Percentiles rank a stretch among this genome's conserved stretches.
phyloP scores from a whole-genome alignment of 2,113 vertebrate species.

The Platanista minor region DNA sequence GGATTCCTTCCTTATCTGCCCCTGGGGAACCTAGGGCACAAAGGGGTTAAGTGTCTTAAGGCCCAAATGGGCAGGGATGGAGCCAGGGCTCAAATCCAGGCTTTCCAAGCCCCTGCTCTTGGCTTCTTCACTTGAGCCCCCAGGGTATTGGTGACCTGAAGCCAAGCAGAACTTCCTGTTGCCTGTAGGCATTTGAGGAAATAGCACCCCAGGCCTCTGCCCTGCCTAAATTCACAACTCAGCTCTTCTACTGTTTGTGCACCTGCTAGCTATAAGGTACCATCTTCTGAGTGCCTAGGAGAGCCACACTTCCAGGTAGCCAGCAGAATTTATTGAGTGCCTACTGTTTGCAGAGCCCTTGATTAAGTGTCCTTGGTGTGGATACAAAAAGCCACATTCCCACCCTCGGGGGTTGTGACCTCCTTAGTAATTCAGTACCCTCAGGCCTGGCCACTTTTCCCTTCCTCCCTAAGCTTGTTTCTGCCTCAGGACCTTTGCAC shows the following conservation, averaged over 20 bases:
- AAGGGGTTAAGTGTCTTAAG: background rate
- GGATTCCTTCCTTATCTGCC: background rate
- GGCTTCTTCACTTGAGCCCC: background rate
- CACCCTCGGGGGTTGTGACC: background rate
- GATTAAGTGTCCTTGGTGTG: background rate
- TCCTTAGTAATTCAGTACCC: accelerated
- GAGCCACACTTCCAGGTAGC: background rate
- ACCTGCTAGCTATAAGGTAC: background rate
- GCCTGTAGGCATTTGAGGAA: background rate
- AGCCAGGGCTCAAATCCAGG: background rate
- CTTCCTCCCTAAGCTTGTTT: background rate
- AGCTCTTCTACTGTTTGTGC: background rate
- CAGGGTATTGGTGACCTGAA: background rate
- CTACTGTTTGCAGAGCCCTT: background rate
- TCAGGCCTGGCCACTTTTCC: background rate
- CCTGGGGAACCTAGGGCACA: background rate
- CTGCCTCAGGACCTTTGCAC: background rate
- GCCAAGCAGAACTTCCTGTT: background rate
- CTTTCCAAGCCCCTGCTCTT: background rate
- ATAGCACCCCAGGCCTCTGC: background rate
- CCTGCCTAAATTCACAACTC: background rate
- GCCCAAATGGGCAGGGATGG: background rate
- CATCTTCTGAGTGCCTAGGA: background rate
- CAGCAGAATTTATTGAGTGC: background rate
- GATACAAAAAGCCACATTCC: background rate